Evolutionary conservation across 2,113 vertebrate genomes (phyloP).

Genomic region (Ceyx melanurus): DNA sequence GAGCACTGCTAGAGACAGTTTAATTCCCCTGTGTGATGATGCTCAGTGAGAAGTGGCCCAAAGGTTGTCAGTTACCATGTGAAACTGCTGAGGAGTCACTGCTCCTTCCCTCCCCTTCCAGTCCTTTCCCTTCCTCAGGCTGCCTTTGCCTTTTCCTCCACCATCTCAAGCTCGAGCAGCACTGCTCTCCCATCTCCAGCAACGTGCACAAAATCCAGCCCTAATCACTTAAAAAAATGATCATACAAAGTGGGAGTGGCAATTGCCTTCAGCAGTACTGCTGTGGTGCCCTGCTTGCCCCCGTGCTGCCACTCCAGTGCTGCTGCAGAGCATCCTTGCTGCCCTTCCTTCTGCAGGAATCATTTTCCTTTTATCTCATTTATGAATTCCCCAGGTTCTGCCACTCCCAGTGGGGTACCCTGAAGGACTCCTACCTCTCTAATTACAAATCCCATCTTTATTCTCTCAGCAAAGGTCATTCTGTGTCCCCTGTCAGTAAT

Average conservation of each 20-base stretch:
- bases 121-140: background rate
- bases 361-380: background rate
- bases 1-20: background rate
- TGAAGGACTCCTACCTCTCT: background rate
- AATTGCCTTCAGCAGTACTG: background rate
- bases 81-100: background rate
- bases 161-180: background rate
- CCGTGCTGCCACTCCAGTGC: rapidly evolving
- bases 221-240: background rate
- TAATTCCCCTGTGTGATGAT: background rate
- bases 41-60: background rate
- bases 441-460: background rate
- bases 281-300: background rate
- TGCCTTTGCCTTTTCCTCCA: background rate
- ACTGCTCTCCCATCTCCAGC: background rate
- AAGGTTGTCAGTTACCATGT: background rate
- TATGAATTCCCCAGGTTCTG: background rate
- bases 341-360: background rate
- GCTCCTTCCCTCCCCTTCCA: background rate
- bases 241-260: background rate
- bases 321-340: background rate
- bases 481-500: background rate
- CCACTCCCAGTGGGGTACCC: background rate
- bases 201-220: background rate
- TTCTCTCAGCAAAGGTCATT: background rate